A percentile compares a stretch with the other conserved stretches of the same genome.
Evolutionary conservation across 92 coral and sea anemone species (phyloP).

Genomic region (Epizoanthus illoricatus): DNA sequence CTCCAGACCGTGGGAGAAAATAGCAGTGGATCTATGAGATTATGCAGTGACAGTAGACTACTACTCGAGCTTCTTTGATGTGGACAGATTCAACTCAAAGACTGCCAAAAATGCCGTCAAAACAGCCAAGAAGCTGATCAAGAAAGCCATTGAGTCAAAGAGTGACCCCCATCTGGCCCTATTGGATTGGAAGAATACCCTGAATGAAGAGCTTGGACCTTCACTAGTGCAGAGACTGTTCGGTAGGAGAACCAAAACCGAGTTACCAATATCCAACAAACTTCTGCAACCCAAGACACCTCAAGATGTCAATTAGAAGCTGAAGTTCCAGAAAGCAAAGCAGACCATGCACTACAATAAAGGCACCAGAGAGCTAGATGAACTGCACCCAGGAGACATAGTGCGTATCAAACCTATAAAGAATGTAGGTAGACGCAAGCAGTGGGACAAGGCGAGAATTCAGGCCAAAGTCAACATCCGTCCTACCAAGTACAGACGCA

Average conservation of each 20-base stretch:
- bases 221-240: conserved; percentile 21
- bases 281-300: conserved; percentile 16
- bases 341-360: conserved; percentile 47
- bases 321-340: conserved; percentile 44
- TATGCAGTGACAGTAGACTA: conserved; percentile 24
- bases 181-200: conserved; percentile 27
- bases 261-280: background rate
- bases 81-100: conserved; percentile 26
- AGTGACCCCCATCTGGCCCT: background rate
- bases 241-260: conserved; percentile 16
- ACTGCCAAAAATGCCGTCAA: conserved; percentile 25
- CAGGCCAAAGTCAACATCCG: conserved; percentile 43
- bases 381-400: conserved; percentile 53
- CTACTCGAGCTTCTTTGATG: conserved; percentile 29
- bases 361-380: conserved; percentile 41
- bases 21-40: conserved; percentile 29
- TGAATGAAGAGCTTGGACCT: conserved; percentile 1
- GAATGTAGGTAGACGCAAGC: conserved; percentile 37
- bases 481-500: conserved; percentile 49
- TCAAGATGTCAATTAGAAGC: conserved; percentile 35
- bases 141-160: conserved; percentile 1
- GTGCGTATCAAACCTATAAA: conserved; percentile 44
- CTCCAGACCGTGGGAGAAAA: conserved; percentile 19
- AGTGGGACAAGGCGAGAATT: conserved; percentile 45
- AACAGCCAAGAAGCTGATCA: conserved; percentile 7